Evolutionary conservation across 1,140 invertebrate genomes (phyloP).

Genomic region (Akabosia matsudoensis): DNA sequence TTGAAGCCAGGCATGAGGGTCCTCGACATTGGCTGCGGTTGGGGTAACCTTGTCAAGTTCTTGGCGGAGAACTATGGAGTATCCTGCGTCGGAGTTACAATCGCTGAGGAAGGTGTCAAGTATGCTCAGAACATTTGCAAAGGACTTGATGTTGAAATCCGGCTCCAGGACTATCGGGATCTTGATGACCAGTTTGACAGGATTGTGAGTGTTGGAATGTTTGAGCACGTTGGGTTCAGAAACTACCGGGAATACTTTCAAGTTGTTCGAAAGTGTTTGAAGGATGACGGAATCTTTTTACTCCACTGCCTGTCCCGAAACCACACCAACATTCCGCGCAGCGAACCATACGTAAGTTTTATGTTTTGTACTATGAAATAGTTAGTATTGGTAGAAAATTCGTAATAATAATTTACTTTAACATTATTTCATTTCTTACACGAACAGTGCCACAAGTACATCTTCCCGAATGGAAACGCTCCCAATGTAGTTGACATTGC

Average conservation of each 20-base stretch:
- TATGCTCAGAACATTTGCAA: conserved; percentile 20
- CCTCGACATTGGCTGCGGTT: background rate
- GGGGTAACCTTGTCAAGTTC: conserved; percentile 27
- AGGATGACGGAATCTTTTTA: conserved; percentile 15
- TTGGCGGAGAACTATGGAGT: conserved; percentile 39
- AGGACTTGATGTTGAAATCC: conserved; percentile 23
- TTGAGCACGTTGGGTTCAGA: background rate
- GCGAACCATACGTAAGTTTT: too few species aligned
- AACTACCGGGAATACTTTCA: conserved; percentile 5
- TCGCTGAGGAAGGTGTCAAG: conserved; percentile 30
- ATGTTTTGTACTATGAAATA: too few species aligned
- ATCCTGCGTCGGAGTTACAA: conserved; percentile 25
- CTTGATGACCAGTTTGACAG: conserved; percentile 6
- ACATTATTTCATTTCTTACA: conserved; percentile 1
- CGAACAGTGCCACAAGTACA: conserved; percentile 4
- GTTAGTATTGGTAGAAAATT: too few species aligned
- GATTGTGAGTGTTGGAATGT: background rate
- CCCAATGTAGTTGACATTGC: background rate
- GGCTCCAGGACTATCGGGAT: background rate
- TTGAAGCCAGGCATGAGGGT: background rate
- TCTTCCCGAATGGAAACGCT: conserved; percentile 3
- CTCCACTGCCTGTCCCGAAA: background rate
- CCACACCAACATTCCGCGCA: background rate
- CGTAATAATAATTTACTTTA: too few species aligned
- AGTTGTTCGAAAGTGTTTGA: background rate